Percentiles rank a stretch among this genome's conserved stretches.
phyloP scores from a whole-genome alignment of 2,888 invertebrate genomes.

The Heteropelma amictum region DNA sequence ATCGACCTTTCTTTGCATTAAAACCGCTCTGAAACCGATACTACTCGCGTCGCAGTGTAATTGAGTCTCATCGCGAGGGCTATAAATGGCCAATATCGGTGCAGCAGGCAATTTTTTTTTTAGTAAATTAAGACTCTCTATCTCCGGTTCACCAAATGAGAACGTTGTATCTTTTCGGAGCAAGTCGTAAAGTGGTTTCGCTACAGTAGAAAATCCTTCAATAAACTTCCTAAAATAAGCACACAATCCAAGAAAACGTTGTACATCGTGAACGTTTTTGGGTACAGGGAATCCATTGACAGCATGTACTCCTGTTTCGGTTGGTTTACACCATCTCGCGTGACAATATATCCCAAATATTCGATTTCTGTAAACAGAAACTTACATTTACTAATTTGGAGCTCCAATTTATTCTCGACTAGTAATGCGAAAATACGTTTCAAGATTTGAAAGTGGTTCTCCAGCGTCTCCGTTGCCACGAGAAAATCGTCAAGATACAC shows the following conservation, averaged over 20 bases:
- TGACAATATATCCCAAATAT: conserved; percentile 56
- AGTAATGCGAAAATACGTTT: conserved; percentile 15
- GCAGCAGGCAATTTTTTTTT: conserved; percentile 29
- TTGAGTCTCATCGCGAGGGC: conserved; percentile 19
- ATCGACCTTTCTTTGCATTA: conserved; percentile 66
- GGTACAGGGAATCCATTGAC: conserved; percentile 60
- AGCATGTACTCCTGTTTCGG: conserved; percentile 45
- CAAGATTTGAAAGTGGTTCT: conserved; percentile 9
- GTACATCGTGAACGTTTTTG: conserved; percentile 54
- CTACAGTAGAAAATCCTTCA: conserved; percentile 55
- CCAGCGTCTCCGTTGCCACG: conserved; percentile 31
- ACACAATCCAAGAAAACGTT: conserved; percentile 61
- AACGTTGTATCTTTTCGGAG: conserved; percentile 37
- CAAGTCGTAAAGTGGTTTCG: conserved; percentile 66
- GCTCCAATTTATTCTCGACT: conserved; percentile 16
- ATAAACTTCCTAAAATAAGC: conserved; percentile 64
- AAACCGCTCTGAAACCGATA: conserved; percentile 67
- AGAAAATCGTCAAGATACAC: conserved; percentile 61
- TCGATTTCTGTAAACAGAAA: too few relatives aligned
- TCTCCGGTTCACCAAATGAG: conserved; percentile 36
- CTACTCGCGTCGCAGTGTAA: conserved; percentile 70
- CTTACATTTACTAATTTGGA: too few relatives aligned
- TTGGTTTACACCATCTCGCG: conserved; percentile 49
- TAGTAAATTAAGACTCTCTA: conserved; percentile 21
- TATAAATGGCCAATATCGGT: conserved; percentile 49